These are phyloP conservation scores for Aphelenchoides fujianensis DNA, from an alignment of 1,140 invertebrate species.

Conservation along the genomic window DNA sequence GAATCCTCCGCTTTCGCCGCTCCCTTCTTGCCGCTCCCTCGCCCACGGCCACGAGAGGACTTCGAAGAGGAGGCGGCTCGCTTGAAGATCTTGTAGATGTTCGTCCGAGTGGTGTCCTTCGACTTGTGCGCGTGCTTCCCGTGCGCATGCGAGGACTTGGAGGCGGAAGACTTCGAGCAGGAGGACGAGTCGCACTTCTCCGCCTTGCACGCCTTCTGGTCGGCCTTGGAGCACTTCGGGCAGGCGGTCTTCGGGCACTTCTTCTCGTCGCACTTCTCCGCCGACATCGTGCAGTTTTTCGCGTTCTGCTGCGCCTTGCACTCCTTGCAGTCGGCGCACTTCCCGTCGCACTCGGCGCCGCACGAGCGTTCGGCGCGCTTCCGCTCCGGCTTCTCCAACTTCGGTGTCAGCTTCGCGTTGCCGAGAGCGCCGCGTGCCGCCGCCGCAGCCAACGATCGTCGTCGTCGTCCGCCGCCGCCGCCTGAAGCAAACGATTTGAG, in stretches of 20 bases:
- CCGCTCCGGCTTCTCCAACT: not conserved
- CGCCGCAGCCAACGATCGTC: not conserved
- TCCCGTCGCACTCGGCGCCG: not conserved
- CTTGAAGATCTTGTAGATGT: slow-evolving; percentile 3
- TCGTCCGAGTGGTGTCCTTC: not conserved
- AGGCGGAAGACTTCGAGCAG: no score
- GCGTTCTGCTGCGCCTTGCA: not conserved
- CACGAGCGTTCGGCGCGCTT: not conserved
- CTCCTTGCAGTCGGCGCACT: not conserved
- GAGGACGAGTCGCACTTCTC: not conserved
- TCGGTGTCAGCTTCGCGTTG: not conserved
- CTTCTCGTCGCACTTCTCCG: slow-evolving; percentile 1
- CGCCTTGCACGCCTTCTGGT: not conserved
- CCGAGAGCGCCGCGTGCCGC: slow-evolving; percentile 7
- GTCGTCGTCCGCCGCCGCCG: not conserved
- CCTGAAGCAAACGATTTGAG: not conserved
- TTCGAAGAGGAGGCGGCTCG: not conserved
- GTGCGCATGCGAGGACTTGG: not conserved
- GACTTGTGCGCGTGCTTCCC: not conserved
- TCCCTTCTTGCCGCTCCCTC: no score
- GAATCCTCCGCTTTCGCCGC: not conserved
- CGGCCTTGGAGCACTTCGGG: not conserved
- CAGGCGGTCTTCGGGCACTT: not conserved
- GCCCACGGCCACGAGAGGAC: not conserved
- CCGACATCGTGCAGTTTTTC: not conserved